Conservation (phyloP, 1,140 invertebrate genomes). For the Coelopa frigida region DNA sequence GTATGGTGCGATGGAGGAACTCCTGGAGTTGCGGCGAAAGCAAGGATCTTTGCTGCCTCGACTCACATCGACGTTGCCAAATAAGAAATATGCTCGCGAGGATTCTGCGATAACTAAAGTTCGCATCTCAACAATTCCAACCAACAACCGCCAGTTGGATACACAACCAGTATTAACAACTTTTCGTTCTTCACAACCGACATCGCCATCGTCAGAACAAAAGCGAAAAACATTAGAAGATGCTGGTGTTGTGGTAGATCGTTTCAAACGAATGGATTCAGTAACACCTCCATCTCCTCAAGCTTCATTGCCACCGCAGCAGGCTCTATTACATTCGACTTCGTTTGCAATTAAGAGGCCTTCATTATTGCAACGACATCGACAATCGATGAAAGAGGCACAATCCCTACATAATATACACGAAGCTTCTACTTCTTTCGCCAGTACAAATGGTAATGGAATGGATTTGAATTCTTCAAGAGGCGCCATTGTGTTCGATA, state of each 20-base stretch:
- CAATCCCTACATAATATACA: slow-evolving; percentile 38
- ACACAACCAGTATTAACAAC: slow-evolving; percentile 27
- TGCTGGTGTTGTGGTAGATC: slow-evolving; percentile 25
- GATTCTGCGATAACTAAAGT: no score
- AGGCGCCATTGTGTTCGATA: no score
- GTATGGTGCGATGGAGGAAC: no score
- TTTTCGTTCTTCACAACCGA: background rate
- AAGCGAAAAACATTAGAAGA: no score
- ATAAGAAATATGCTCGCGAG: no score
- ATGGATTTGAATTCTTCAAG: slow-evolving; percentile 64
- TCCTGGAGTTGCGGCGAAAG: no score
- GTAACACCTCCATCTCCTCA: no score
- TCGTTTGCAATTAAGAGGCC: slow-evolving; percentile 41
- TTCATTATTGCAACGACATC: slow-evolving; percentile 21
- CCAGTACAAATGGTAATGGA: slow-evolving; percentile 5
- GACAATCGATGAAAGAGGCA: slow-evolving; percentile 32
- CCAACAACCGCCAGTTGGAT: no score
- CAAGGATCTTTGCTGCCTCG: no score
- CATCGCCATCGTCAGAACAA: no score
- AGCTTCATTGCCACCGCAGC: background rate
- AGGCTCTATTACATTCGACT: slow-evolving; percentile 33
- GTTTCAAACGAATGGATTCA: slow-evolving; percentile 17
- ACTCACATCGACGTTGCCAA: no score
- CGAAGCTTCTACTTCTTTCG: slow-evolving; percentile 18
- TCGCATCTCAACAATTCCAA: no score